A percentile compares a stretch with the other conserved stretches of the same genome.
These are phyloP conservation scores for Phortica magna DNA, from an alignment of 2,888 invertebrate species.

Conservation along the genomic window DNA sequence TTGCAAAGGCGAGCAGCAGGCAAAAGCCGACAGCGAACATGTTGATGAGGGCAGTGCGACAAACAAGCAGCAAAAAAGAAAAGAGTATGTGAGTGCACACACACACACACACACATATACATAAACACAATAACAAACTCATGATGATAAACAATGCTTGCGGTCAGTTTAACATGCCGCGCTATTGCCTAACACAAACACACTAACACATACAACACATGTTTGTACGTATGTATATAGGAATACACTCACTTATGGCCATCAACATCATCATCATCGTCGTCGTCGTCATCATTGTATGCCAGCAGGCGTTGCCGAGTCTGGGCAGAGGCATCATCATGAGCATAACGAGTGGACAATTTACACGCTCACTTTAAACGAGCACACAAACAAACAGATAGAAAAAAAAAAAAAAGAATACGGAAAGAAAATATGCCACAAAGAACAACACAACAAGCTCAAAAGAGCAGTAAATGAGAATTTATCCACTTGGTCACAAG, in stretches of 20 bases:
- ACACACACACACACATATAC: slow-evolving; percentile 38
- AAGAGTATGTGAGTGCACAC: slow-evolving; percentile 13
- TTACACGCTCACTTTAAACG: slow-evolving; percentile 66
- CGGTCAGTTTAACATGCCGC: slow-evolving; percentile 74
- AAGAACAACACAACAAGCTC: slow-evolving; percentile 63
- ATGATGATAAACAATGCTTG: slow-evolving; percentile 75
- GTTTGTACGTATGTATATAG: too few species aligned
- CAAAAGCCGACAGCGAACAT: slow-evolving; percentile 9
- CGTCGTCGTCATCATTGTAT: not conserved
- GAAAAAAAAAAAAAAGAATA: slow-evolving; percentile 10
- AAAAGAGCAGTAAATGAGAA: slow-evolving; percentile 73
- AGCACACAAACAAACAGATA: slow-evolving; percentile 37
- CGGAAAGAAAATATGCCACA: slow-evolving; percentile 24
- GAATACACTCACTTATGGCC: not conserved
- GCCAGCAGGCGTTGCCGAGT: not conserved
- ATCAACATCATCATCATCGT: not conserved
- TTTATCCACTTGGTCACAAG: slow-evolving; percentile 67
- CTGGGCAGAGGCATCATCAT: slow-evolving; percentile 26
- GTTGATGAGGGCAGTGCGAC: too few species aligned
- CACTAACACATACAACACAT: slow-evolving; percentile 28
- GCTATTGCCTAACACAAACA: slow-evolving; percentile 58
- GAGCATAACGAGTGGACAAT: slow-evolving; percentile 69
- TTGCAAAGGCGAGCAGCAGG: not conserved
- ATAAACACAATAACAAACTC: slow-evolving; percentile 19
- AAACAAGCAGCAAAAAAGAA: not conserved